Percentiles rank a stretch among this genome's conserved stretches.
Conservation (phyloP, 2,888 invertebrate species). For the Hydrotaea diabolus region DNA sequence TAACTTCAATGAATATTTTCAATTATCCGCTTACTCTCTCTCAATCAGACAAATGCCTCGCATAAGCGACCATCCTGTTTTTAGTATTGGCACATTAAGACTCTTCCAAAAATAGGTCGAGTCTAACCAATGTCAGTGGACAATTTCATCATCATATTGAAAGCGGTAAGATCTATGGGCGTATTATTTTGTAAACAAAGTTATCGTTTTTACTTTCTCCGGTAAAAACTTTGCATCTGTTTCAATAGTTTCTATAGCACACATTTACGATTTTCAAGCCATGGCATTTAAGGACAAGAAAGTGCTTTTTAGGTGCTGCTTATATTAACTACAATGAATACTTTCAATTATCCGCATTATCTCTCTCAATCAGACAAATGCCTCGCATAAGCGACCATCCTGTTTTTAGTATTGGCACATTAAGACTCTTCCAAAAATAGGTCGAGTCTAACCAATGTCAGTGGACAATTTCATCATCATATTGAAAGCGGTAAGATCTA, state of each 20-base stretch:
- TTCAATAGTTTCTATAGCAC: constrained; percentile 41
- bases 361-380: constrained; percentile 77
- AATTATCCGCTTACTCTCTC: neutral
- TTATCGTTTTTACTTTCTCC: constrained; percentile 49
- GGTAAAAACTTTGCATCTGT: constrained; percentile 41
- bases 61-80: constrained; percentile 76
- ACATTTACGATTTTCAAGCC: constrained; percentile 63
- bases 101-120: constrained; percentile 76
- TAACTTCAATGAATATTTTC: neutral
- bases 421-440: constrained; percentile 75
- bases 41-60: constrained; percentile 80
- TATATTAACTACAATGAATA: neutral
- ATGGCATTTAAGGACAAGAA: constrained; percentile 49
- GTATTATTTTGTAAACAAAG: neutral
- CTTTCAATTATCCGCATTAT: neutral
- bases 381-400: constrained; percentile 79
- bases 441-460: constrained; percentile 74
- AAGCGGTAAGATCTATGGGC: neutral
- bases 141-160: constrained; percentile 74
- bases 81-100: constrained; percentile 42
- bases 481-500: constrained; percentile 19
- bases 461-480: constrained; percentile 75
- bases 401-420: constrained; percentile 51
- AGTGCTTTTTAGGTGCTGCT: constrained; percentile 64
- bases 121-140: constrained; percentile 74